Evolutionary conservation across 2,113 vertebrate species (phyloP).

Genomic region (Furnarius figulus): DNA sequence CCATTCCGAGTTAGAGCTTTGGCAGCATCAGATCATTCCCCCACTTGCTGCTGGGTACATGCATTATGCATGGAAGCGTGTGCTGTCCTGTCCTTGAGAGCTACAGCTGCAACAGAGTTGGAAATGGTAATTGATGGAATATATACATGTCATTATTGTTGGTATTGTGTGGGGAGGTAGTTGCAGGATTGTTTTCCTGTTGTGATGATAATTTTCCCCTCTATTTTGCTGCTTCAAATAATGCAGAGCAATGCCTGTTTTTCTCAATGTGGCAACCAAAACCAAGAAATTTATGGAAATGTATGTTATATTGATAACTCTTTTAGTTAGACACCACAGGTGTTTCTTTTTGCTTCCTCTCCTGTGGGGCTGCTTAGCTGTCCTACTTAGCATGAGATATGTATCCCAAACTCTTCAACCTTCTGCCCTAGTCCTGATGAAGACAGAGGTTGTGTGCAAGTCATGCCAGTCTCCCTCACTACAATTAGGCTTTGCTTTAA

Average conservation of each 20-base stretch:
- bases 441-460: background rate
- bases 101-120: slow-evolving; percentile 50
- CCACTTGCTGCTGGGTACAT: background rate
- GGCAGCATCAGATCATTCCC: background rate
- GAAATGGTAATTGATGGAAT: slow-evolving; percentile 53
- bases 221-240: background rate
- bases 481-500: background rate
- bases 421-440: background rate
- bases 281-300: background rate
- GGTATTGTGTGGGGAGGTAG: background rate
- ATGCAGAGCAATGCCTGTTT: background rate
- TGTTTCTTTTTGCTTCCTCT: background rate
- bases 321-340: background rate
- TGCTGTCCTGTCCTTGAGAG: slow-evolving; percentile 37
- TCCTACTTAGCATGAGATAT: background rate
- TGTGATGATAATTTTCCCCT: background rate
- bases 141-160: slow-evolving; percentile 58
- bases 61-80: slow-evolving; percentile 47
- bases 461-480: background rate
- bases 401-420: background rate
- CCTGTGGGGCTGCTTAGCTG: background rate
- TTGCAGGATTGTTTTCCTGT: background rate
- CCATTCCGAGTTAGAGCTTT: background rate
- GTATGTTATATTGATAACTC: background rate
- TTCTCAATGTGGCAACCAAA: background rate